Base-by-base conservation (phyloP, 2,888 invertebrate genomes). In the Andrena haemorrhoa region DNA sequence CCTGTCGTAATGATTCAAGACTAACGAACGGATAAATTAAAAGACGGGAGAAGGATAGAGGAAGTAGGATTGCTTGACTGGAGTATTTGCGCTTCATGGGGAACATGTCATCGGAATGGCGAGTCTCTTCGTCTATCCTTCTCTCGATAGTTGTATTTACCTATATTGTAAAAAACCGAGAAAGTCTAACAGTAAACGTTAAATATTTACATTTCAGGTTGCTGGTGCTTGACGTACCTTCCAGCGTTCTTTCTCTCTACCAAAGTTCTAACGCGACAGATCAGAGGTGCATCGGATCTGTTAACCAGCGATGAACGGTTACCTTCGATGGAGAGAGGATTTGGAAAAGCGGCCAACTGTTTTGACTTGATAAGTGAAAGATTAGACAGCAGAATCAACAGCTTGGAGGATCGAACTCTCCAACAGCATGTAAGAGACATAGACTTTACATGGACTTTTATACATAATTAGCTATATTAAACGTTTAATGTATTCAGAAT, bases 41-140 rank as follows among this genome's bases (percentile, higher is more conserved):
- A n/a, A n/a, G n/a, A n/a, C n/a, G n/a, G n/a, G n/a, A n/a, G n/a
- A n/a, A n/a, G n/a, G n/a, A n/a, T n/a, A n/a, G n/a, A n/a, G n/a
- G n/a, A n/a, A n/a, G n/a, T n/a, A n/a, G n/a, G n/a, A n/a, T n/a
- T n/a, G n/a, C n/a, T n/a, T n/a, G n/a, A n/a, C n/a, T n/a, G n/a
- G n/a, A n/a, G n/a, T n/a, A n/a, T n/a, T n/a, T n/a, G n/a, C n/a
- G n/a, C n/a, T n/a, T n/a, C n/a, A n/a, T n/a, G n/a, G n/a, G n/a
- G n/a, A n/a, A n/a, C n/a, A n/a, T n/a, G n/a, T n/a, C n/a, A n/a
- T n/a, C 90, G 76, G 79, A 89, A 90, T 86, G 93, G 93, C 93
- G 93, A 94, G 93, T 94, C 92, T 88, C 93, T 93, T 93, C 92
- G 92, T 93, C 93, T 94, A 92, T 93, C 93, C 93, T 94, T 94